Conservation (phyloP, 2,797 vertebrate species). For the Phyllotis vaccarum region DNA sequence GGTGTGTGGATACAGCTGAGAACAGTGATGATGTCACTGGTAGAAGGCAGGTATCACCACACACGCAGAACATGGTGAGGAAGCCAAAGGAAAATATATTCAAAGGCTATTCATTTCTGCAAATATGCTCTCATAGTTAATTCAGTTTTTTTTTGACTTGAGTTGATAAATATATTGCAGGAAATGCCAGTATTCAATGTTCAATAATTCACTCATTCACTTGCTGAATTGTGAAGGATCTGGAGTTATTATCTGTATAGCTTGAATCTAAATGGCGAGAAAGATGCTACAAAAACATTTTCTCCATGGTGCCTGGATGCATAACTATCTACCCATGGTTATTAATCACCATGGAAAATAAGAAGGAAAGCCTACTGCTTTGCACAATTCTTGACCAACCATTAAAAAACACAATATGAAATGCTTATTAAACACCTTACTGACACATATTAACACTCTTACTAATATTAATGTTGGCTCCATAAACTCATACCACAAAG, state of each 20-base stretch:
- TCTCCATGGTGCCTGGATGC: neutral
- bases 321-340: neutral
- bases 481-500: slow-evolving; percentile 65
- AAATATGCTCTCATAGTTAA: neutral
- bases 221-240: slow-evolving; percentile 36
- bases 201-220: slow-evolving; percentile 38
- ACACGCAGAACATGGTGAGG: neutral
- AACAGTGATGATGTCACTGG: neutral
- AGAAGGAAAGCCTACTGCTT: slow-evolving; percentile 47
- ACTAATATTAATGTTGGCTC: slow-evolving; percentile 76
- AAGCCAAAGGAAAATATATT: neutral
- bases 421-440: slow-evolving; percentile 74
- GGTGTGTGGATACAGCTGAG: neutral
- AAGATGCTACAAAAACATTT: slow-evolving; percentile 13
- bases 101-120: neutral
- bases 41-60: neutral
- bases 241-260: neutral
- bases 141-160: neutral
- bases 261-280: neutral
- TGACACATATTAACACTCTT: slow-evolving; percentile 69
- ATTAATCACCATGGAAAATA: slow-evolving; percentile 70
- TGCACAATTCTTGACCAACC: slow-evolving; percentile 14
- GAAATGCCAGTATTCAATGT: slow-evolving; percentile 22
- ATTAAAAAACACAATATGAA: slow-evolving; percentile 66
- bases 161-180: slow-evolving; percentile 35